These are phyloP conservation scores for Argyrosomus japonicus DNA, from an alignment of 2,113 vertebrate species.

Conservation along the genomic window DNA sequence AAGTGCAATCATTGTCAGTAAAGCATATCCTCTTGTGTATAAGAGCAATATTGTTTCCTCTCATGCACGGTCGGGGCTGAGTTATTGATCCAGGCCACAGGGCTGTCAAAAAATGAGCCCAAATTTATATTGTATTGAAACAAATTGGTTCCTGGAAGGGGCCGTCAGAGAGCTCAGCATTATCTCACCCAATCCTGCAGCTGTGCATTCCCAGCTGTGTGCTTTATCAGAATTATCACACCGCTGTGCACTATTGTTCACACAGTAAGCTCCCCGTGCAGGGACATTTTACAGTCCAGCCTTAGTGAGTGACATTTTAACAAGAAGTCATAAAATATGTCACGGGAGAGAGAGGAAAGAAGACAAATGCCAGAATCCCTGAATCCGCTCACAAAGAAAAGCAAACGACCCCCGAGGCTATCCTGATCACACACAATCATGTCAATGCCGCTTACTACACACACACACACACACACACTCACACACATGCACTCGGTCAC, in stretches of 20 bases:
- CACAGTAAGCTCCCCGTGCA: slow-evolving; percentile 39
- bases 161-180: slow-evolving; percentile 24
- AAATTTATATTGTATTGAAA: slow-evolving; percentile 59
- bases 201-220: slow-evolving; percentile 41
- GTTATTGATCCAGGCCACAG: slow-evolving; percentile 62
- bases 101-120: slow-evolving; percentile 54
- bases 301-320: slow-evolving; percentile 75
- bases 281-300: slow-evolving; percentile 60
- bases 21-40: slow-evolving; percentile 46
- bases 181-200: slow-evolving; percentile 52
- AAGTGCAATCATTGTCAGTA: slow-evolving; percentile 45
- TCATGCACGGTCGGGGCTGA: not conserved
- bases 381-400: slow-evolving; percentile 57
- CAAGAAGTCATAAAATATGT: slow-evolving; percentile 74
- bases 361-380: slow-evolving; percentile 68
- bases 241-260: slow-evolving; percentile 54
- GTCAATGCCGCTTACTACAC: slow-evolving; percentile 55
- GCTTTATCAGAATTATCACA: slow-evolving; percentile 66
- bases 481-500: slow-evolving; percentile 24
- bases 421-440: slow-evolving; percentile 75
- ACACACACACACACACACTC: slow-evolving; percentile 6
- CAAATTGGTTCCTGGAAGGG: slow-evolving; percentile 54
- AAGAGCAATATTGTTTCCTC: slow-evolving; percentile 57
- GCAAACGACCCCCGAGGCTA: slow-evolving; percentile 54
- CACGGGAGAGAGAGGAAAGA: slow-evolving; percentile 52